These are phyloP conservation scores for Monopis laevigella DNA, from an alignment of 2,888 invertebrate species.

Conservation along the genomic window DNA sequence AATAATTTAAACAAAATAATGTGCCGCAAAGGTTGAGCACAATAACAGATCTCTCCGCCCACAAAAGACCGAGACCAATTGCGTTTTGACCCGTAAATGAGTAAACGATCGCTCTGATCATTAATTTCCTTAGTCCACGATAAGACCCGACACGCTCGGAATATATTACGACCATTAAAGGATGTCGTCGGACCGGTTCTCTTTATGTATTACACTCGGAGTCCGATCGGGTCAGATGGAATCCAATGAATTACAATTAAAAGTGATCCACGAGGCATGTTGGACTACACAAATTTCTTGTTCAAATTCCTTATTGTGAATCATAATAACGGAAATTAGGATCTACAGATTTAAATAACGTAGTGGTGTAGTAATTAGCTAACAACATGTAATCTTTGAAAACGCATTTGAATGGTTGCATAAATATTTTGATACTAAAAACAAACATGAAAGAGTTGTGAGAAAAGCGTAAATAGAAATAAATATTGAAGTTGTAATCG, in stretches of 20 bases:
- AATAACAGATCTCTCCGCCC: conserved; percentile 9
- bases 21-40: background rate
- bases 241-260: conserved; percentile 30
- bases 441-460: too few relatives aligned
- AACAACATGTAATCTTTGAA: too few relatives aligned
- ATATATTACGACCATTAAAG: conserved; percentile 26
- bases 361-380: too few relatives aligned
- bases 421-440: too few relatives aligned
- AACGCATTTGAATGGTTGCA: too few relatives aligned
- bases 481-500: background rate
- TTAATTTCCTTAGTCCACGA: conserved; percentile 10
- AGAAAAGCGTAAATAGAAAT: conserved; percentile 1
- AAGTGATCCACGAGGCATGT: conserved; percentile 21
- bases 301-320: too few relatives aligned
- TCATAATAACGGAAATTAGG: too few relatives aligned
- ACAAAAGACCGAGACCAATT: background rate
- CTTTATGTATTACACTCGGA: conserved; percentile 15
- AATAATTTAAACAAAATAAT: conserved; percentile 4
- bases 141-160: conserved; percentile 22
- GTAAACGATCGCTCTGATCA: conserved; percentile 2
- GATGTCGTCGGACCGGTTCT: conserved; percentile 29
- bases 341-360: too few relatives aligned
- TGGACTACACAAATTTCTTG: background rate
- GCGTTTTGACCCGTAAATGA: conserved; percentile 8
- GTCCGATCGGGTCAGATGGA: conserved; percentile 21